Base-by-base conservation (phyloP, 2,888 invertebrate species). In the Drosophila niveifrons region DNA sequence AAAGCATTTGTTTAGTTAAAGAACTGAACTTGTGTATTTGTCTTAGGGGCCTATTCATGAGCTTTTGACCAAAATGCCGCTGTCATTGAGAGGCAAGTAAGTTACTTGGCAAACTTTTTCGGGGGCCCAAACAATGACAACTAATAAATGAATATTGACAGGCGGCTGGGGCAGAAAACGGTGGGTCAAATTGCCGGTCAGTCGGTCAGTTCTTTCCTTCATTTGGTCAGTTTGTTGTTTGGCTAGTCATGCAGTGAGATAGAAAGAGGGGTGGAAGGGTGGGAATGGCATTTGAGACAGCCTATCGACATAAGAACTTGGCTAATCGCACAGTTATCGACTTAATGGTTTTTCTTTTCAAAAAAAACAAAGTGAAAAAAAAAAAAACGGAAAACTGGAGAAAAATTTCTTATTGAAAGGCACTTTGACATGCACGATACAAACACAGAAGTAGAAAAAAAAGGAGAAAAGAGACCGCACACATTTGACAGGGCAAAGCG, bases 101-200 rank as follows among this genome's bases (percentile, higher is more conserved):
- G 61, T 68, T 47, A 56, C 59, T 78, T 66, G 72, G 53, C 62
- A 66, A 78, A 66, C 62, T 80, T 80, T 73, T 58, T 23, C n/a
- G n/a, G 23, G 47, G 66, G 50, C 64, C 76, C 23, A 23, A 78
- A 69, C 66, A 71, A 80, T 64, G 84, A 78, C 71, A 78, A 89
- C 72, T 84, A 73, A 83, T 83, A 87, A 83, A 83, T 89, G 89
- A 89, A 89, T 87, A 89, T 89, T 83, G 83, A 83, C 83, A 83
- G 83, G 68, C 46, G 83, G 68, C 43, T 58, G 67, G 67, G 68
- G 44, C 48, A 46, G 34, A 6, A n/a, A 6, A n/a, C n/a, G 51
- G 8, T 47, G 64, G 68, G 68, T 41, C 61, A 72, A 66, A 56
- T 53, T 69, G 53, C 17, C 53, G 75, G 68, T 56, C 57, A 61